Conservation (phyloP, 2,113 vertebrate genomes). For the Prinia subflava region DNA sequence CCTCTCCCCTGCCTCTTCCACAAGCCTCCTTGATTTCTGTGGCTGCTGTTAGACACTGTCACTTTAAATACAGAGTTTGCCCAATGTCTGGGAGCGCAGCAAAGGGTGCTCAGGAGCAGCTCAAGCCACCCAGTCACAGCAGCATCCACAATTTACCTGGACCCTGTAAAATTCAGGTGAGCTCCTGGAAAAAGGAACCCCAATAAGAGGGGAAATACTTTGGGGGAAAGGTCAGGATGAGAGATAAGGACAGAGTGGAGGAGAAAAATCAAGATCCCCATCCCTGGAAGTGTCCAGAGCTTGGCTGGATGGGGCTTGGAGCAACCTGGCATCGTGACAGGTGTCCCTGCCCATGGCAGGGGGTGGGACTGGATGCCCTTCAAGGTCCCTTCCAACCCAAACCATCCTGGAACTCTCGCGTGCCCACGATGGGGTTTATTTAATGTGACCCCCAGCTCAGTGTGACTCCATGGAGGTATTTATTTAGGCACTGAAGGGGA, state of each 20-base stretch:
- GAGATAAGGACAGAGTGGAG: not conserved
- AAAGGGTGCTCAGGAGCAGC: not conserved
- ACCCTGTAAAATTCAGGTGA: not conserved
- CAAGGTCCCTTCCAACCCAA: not conserved
- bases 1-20: not conserved
- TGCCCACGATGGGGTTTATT: not conserved
- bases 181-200: not conserved
- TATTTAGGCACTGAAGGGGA: not conserved
- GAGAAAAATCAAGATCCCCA: not conserved
- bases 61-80: not conserved
- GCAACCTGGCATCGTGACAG: not conserved
- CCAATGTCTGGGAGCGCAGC: rapidly evolving
- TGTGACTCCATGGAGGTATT: not conserved
- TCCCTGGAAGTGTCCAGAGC: not conserved
- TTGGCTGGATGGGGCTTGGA: not conserved
- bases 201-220: not conserved
- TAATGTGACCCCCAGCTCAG: rapidly evolving
- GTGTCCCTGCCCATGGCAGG: not conserved
- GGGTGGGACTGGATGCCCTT: not conserved
- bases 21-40: not conserved
- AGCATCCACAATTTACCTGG: not conserved
- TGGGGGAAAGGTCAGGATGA: not conserved
- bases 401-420: not conserved
- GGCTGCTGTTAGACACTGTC: not conserved
- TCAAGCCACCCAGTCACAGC: not conserved